phyloP scores from a whole-genome alignment of 2,888 invertebrate species.

The Drosophila yooni region DNA sequence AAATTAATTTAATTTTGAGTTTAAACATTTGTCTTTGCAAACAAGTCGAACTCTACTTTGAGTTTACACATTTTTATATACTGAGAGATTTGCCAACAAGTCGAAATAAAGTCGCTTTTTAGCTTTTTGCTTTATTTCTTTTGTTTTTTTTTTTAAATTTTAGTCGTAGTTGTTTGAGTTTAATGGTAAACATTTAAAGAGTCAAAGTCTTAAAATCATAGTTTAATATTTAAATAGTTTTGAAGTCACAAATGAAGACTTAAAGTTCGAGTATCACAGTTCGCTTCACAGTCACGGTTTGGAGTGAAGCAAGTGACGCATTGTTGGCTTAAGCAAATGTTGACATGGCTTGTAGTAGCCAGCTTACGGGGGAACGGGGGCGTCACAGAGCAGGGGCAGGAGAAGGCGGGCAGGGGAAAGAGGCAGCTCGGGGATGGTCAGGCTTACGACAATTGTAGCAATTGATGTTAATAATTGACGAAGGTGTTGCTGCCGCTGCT shows the following conservation, averaged over 20 bases:
- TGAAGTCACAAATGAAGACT: not conserved
- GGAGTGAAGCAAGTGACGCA: not conserved
- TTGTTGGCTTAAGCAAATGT: conserved; percentile 13
- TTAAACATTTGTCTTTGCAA: not conserved
- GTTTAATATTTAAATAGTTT: not conserved
- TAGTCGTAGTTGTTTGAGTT: not conserved
- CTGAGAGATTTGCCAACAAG: not conserved
- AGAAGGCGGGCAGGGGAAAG: not conserved
- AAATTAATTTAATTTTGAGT: not conserved
- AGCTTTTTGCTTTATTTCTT: no score
- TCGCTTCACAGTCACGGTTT: conserved; percentile 24
- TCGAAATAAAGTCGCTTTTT: not conserved
- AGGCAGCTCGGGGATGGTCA: conserved; percentile 51
- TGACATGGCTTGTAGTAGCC: conserved; percentile 4
- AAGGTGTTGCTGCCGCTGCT: conserved; percentile 68
- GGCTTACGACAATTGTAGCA: conserved; percentile 82
- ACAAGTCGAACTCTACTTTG: not conserved
- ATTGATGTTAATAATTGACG: conserved; percentile 83
- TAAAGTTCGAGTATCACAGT: not conserved
- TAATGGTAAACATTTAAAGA: not conserved
- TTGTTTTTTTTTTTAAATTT: not conserved
- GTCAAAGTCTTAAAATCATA: not conserved
- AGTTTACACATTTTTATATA: rapidly evolving
- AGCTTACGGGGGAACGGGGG: not conserved
- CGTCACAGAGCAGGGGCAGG: not conserved